Evolutionary conservation across 2,113 vertebrate genomes (phyloP).

Genomic region (Percina caprodes): DNA sequence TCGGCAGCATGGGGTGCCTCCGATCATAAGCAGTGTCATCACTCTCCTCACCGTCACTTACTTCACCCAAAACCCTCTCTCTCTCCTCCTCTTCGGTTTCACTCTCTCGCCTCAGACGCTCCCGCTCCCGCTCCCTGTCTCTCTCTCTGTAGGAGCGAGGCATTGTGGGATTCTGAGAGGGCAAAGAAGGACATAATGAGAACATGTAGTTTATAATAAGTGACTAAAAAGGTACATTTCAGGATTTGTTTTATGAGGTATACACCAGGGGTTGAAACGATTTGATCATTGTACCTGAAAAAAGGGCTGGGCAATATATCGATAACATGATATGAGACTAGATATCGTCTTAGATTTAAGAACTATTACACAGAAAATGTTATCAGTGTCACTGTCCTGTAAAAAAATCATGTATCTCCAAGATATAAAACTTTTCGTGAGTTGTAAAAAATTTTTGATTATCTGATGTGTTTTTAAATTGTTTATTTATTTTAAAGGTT

Average conservation of each 20-base stretch:
- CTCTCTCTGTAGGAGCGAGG: conserved; percentile 67
- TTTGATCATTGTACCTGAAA: neutral
- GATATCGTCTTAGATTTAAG: too few relatives aligned
- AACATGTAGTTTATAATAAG: neutral
- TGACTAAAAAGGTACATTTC: neutral
- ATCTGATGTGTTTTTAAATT: too few relatives aligned
- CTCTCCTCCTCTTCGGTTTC: conserved; percentile 83
- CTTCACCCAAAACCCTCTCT: conserved; percentile 72
- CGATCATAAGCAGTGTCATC: conserved; percentile 86
- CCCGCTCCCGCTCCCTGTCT: conserved; percentile 69
- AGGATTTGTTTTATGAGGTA: too few relatives aligned
- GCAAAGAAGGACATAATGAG: neutral
- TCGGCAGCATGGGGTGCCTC: conserved; percentile 70
- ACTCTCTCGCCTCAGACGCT: conserved; percentile 73
- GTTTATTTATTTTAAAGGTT: too few relatives aligned
- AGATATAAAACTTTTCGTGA: too few relatives aligned
- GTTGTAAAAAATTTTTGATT: too few relatives aligned
- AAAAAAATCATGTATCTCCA: too few relatives aligned
- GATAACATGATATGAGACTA: too few relatives aligned
- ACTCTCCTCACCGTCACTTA: conserved; percentile 84
- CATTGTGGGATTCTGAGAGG: conserved; percentile 72
- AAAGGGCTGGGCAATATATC: too few relatives aligned
- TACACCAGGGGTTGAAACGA: neutral
- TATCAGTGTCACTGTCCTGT: too few relatives aligned
- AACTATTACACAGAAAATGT: too few relatives aligned